Evolutionary conservation across 2,797 vertebrate species (phyloP).

Genomic region (Rhinella marina): DNA sequence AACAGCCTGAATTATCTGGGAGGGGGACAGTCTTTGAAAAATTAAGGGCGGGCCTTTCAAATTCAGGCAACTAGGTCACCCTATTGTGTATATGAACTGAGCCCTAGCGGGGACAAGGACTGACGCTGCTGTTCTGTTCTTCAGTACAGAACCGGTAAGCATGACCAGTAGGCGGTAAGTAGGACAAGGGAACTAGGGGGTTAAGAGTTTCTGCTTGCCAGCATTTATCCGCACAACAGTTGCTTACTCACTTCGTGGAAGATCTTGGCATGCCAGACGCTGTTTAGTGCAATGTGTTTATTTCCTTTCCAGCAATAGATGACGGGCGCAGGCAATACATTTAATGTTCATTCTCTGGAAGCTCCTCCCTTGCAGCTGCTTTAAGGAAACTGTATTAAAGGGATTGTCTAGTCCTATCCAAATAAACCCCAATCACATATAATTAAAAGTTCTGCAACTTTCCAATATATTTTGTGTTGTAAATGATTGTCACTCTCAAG

Average conservation of each 20-base stretch:
- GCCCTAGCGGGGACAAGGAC: too few species aligned
- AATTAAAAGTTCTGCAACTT: not conserved
- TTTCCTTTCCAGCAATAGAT: not conserved
- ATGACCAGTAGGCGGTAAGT: not conserved
- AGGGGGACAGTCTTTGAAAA: too few species aligned
- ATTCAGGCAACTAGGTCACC: too few species aligned
- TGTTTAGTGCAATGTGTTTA: conserved; percentile 20
- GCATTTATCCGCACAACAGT: not conserved
- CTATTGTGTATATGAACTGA: too few species aligned
- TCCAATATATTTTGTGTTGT: not conserved
- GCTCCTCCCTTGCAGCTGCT: conserved; percentile 1
- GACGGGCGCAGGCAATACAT: not conserved
- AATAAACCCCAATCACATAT: not conserved
- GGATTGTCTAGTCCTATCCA: not conserved
- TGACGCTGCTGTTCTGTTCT: too few species aligned
- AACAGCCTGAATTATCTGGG: too few species aligned
- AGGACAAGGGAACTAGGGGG: not conserved
- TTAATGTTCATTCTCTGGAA: not conserved
- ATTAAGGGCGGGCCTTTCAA: too few species aligned
- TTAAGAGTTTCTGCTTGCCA: not conserved
- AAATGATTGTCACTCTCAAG: not conserved
- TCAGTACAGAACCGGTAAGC: too few species aligned
- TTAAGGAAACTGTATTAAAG: not conserved
- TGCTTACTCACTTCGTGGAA: conserved; percentile 21
- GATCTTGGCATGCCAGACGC: not conserved